Conservation (phyloP, 2,888 invertebrate species). For the Amphipyra tragopoginis region DNA sequence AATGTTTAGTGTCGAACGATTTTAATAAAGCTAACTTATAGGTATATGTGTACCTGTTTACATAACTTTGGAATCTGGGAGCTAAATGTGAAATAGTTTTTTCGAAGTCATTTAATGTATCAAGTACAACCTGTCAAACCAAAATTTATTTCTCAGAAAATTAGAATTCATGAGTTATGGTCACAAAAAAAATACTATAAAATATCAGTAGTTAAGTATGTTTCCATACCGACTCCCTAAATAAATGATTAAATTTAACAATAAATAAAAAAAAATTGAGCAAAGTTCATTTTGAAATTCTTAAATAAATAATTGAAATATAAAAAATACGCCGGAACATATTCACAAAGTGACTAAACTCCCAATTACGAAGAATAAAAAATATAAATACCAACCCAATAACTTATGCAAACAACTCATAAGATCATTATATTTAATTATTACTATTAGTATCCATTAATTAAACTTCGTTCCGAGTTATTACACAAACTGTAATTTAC, state of each 20-base stretch:
- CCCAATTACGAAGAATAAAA: not conserved
- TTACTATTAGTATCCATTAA: slow-evolving; percentile 29
- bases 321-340: not conserved
- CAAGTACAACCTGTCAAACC: not conserved
- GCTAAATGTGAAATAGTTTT: slow-evolving; percentile 1
- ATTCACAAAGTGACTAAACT: not conserved
- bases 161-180: too few relatives aligned
- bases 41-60: too few relatives aligned
- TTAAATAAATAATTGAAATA: not conserved
- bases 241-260: too few relatives aligned
- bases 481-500: slow-evolving; percentile 38
- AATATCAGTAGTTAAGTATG: too few relatives aligned
- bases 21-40: slow-evolving; percentile 13
- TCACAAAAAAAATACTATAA: too few relatives aligned
- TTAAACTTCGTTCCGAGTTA: slow-evolving; percentile 13
- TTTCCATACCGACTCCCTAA: too few relatives aligned
- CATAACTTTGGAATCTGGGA: not conserved
- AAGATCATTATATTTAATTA: slow-evolving; percentile 27
- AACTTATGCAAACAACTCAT: slow-evolving; percentile 26
- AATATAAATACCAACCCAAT: not conserved
- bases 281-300: too few relatives aligned
- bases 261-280: too few relatives aligned
- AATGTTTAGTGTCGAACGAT: slow-evolving; percentile 54
- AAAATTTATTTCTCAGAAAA: too few relatives aligned
- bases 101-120: not conserved